phyloP scores from a whole-genome alignment of 2,113 vertebrate genomes.

The Progne subis region DNA sequence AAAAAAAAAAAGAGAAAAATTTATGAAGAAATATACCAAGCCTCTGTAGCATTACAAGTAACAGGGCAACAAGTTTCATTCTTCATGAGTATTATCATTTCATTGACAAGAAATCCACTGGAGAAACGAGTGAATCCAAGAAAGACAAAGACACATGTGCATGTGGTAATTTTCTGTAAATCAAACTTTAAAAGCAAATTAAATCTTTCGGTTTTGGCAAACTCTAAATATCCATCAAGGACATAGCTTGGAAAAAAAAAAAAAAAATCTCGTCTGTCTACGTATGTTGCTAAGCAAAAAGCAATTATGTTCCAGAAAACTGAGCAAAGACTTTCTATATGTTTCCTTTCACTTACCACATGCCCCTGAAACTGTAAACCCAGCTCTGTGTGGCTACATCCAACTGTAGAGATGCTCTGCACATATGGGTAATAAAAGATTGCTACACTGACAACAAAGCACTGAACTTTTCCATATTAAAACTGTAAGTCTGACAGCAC shows the following conservation, averaged over 20 bases:
- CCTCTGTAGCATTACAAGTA: neutral
- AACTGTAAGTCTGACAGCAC: neutral
- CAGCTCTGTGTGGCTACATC: neutral
- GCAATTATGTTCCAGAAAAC: neutral
- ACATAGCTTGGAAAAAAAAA: neutral
- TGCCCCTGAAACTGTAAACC: neutral
- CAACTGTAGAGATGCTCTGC: neutral
- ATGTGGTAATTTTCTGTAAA: neutral
- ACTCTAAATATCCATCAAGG: neutral
- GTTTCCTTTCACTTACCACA: constrained; percentile 30
- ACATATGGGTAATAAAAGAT: neutral
- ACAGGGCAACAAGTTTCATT: neutral
- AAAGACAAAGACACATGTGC: neutral
- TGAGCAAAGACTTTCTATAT: neutral
- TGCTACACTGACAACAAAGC: neutral
- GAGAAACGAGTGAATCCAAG: neutral
- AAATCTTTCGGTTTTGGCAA: neutral
- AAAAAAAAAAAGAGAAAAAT: too few species aligned
- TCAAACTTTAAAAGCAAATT: neutral
- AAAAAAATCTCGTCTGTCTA: neutral
- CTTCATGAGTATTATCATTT: neutral
- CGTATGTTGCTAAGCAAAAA: neutral
- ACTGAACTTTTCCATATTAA: neutral
- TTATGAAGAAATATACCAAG: neutral
- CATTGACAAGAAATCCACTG: neutral